Base-by-base conservation (phyloP, 2,888 invertebrate species). In the Thecophora atra region DNA sequence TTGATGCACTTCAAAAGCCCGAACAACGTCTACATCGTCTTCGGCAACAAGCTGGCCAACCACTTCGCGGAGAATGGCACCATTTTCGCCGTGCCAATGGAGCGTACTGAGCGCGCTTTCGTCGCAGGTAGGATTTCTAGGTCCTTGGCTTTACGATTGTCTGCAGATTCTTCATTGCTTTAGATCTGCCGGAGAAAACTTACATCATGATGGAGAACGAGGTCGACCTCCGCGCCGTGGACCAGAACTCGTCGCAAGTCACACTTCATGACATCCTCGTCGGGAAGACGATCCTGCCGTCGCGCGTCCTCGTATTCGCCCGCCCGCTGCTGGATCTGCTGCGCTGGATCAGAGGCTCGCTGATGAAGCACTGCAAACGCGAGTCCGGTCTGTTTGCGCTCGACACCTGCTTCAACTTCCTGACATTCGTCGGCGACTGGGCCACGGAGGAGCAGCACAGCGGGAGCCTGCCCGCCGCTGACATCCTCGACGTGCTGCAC, bases 1-100 rank as follows among this genome's bases (percentile, higher is more conserved):
- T 76, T 86, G 13, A 86, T 86, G 84, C 84, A 85, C 74, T 85
- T 85, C 69, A 83, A 84, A 58, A 85, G 85, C 52, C 80, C 81
- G 0, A 81, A 84, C 13, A 85, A 85, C 73, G 79, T 87, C 42
- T 86, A 85, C 70, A 83, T 87, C 17, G 52, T 85, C 1, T 81
- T 86, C 60, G 86, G 85, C 47, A 83, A 83, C 54, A 84, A 83
- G 74, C 78, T 85, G 81, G 81, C 83, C 26, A 37, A 6, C 37
- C 1, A 37, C 37, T 37, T 37, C 2, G 37, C 3, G 44, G 84
- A 85, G 68, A 85, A 86, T 64, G 85, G 85, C 24, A 86, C 85
- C 0, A 77, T 86, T 0, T 85, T 87, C 71, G 84, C 81, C 0
- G 82, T 87, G 71, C 85, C 85, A 70, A 84, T 82, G 26, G 84